phyloP scores from a whole-genome alignment of 2,888 invertebrate genomes.

The Caradrina clavipalpis region DNA sequence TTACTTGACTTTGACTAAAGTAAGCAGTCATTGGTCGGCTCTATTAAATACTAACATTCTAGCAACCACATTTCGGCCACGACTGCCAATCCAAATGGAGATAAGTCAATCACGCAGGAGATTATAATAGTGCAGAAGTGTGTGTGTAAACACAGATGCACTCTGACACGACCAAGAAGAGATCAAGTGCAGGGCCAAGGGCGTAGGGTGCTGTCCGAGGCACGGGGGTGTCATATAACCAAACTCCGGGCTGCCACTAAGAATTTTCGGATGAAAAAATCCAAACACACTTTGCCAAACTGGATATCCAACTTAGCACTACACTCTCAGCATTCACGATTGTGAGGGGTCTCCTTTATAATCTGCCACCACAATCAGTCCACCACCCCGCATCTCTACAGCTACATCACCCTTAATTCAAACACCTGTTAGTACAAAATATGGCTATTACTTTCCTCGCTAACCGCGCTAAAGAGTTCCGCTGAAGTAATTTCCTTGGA shows the following conservation, averaged over 20 bases:
- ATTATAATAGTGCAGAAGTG: too few relatives aligned
- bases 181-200: too few relatives aligned
- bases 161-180: not conserved
- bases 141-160: too few relatives aligned
- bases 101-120: too few relatives aligned
- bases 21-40: too few relatives aligned
- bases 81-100: too few relatives aligned
- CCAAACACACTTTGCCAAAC: not conserved
- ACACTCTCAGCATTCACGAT: too few relatives aligned
- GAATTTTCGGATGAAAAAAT: not conserved
- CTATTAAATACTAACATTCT: too few relatives aligned
- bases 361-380: slow-evolving; percentile 3
- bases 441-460: slow-evolving; percentile 31
- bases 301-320: too few relatives aligned
- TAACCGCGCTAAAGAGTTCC: slow-evolving; percentile 48
- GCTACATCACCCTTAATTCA: slow-evolving; percentile 14
- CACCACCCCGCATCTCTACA: slow-evolving; percentile 6
- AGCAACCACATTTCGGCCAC: too few relatives aligned
- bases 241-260: not conserved
- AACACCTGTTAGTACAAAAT: slow-evolving; percentile 48
- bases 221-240: not conserved
- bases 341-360: not conserved
- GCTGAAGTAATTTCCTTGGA: slow-evolving; percentile 43
- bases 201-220: not conserved
- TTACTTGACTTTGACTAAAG: too few relatives aligned